Conservation (phyloP, 2,113 vertebrate genomes). For the Phylloscopus trochiloides region DNA sequence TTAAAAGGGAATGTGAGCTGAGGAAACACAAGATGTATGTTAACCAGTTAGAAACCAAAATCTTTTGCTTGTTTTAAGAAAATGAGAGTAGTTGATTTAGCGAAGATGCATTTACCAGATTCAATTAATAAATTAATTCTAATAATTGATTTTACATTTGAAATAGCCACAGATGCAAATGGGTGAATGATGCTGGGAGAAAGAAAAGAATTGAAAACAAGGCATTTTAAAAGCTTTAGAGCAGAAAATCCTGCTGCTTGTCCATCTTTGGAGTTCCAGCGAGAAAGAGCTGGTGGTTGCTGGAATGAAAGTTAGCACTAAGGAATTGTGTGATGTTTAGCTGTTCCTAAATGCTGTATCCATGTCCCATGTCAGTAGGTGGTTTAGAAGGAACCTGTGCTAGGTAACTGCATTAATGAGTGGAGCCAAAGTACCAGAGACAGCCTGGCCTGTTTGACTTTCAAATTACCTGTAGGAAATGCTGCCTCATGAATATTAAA, state of each 20-base stretch:
- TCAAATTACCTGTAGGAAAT: neutral
- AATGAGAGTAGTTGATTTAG: neutral
- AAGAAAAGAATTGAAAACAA: neutral
- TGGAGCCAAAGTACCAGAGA: neutral
- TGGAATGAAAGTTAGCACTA: neutral
- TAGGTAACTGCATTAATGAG: neutral
- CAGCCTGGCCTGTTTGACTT: constrained; percentile 24
- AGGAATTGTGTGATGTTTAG: neutral
- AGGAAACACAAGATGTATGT: neutral
- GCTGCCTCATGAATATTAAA: constrained; percentile 34
- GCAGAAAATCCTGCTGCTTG: neutral
- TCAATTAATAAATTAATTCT: neutral
- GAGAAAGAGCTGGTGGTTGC: neutral
- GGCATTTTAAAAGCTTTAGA: neutral
- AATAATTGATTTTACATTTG: neutral
- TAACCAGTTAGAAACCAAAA: constrained; percentile 17
- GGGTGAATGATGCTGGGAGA: neutral
- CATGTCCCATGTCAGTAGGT: neutral
- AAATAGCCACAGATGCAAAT: neutral
- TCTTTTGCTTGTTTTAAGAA: neutral
- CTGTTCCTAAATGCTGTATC: neutral
- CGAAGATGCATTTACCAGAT: neutral
- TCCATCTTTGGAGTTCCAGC: neutral
- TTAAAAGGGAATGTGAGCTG: neutral
- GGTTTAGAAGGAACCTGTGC: neutral